phyloP scores from a whole-genome alignment of 2,888 invertebrate genomes.

The Agonopterix subpropinquella region DNA sequence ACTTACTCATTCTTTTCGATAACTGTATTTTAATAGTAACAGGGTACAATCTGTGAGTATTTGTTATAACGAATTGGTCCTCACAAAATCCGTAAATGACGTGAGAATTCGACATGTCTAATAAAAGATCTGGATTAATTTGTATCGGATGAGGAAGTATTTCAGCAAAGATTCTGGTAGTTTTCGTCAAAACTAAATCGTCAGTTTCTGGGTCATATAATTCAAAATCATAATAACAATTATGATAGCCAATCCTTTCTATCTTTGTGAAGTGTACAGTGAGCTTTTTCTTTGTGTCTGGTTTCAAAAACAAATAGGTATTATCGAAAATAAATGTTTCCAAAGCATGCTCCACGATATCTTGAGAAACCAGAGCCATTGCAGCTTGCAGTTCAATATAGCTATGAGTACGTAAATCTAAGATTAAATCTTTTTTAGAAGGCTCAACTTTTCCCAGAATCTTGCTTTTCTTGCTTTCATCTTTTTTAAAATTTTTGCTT shows the following conservation, averaged over 20 bases:
- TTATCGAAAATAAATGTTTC: conserved; percentile 26
- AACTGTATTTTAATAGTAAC: conserved; percentile 23
- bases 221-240: conserved; percentile 4
- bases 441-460: neutral
- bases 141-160: conserved; percentile 3
- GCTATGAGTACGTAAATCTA: neutral
- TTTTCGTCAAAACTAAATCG: neutral
- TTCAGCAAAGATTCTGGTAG: conserved; percentile 2
- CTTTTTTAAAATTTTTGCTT: too few species aligned
- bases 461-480: neutral
- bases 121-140: conserved; percentile 11
- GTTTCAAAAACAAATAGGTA: conserved; percentile 18
- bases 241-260: conserved; percentile 13
- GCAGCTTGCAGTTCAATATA: conserved; percentile 1
- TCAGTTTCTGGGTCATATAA: conserved; percentile 1
- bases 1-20: conserved; percentile 20
- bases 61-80: conserved; percentile 23
- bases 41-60: conserved; percentile 21
- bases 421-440: neutral
- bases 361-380: conserved; percentile 13
- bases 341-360: conserved; percentile 19
- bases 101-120: conserved; percentile 26
- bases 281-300: conserved; percentile 16
- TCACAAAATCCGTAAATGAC: conserved; percentile 21
- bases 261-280: conserved; percentile 25